Percentiles rank a stretch among this genome's conserved stretches.
phyloP scores from a whole-genome alignment of 2,888 invertebrate genomes.

The Acanthosepion esculentum region DNA sequence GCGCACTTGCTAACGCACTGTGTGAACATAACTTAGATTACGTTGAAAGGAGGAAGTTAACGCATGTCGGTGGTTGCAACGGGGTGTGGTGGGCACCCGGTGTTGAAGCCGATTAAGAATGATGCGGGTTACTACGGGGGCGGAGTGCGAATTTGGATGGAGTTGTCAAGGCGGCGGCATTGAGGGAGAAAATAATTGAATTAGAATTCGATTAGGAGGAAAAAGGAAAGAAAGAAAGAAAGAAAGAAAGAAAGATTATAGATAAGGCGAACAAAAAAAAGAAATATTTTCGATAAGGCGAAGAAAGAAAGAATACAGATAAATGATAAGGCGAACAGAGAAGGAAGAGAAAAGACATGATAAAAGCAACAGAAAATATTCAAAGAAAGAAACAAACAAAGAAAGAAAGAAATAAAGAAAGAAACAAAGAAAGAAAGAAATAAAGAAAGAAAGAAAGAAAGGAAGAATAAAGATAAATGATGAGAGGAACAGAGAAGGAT shows the following conservation, averaged over 20 bases:
- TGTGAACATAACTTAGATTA: background rate
- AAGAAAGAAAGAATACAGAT: background rate
- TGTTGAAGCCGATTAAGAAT: background rate
- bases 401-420: background rate
- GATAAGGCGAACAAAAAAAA: background rate
- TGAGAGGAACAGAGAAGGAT: background rate
- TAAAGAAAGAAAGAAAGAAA: background rate
- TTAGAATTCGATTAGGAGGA: background rate
- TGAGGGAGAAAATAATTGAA: background rate
- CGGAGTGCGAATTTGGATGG: background rate
- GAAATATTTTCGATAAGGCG: background rate
- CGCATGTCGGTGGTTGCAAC: background rate
- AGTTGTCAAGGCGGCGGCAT: background rate
- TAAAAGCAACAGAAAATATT: background rate
- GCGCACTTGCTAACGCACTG: background rate
- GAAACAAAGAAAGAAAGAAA: background rate
- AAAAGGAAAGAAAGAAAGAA: background rate
- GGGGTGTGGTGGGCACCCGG: background rate
- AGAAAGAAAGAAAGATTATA: background rate
- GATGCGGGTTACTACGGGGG: background rate
- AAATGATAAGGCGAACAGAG: background rate
- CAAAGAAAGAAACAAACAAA: background rate
- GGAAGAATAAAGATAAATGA: background rate
- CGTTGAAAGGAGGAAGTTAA: background rate
- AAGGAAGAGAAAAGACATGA: background rate